Evolutionary conservation across 2,888 invertebrate genomes (phyloP), one percentile per base, ranked within the genome.

Genomic region (Oscheius onirici): DNA sequence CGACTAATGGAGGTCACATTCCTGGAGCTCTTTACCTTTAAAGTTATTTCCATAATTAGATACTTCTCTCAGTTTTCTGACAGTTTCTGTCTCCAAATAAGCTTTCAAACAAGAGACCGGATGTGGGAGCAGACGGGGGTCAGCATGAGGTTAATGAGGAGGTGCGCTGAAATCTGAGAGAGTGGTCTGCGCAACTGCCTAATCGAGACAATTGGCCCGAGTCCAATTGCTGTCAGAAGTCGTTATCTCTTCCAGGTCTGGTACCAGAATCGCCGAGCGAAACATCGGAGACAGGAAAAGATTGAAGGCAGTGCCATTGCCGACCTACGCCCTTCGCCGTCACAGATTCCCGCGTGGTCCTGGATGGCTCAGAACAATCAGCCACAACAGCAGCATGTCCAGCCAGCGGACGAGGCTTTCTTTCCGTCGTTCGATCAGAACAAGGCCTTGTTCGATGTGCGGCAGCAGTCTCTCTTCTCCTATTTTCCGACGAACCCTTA

Each of bases 251-350:
- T 86, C 55, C 58, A 85, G 85, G 85, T 85, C 2, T 87, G 87
- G 86, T 87, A 88, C 75, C 87, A 87, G 75, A 87, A 87, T 76
- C 79, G 87, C 11, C 79, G 87, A n/a, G 87, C 87, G 28, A 88
- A 87, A 71, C 81, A 84, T 70, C 78, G 83, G 57, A 88, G 88
- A 49, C 72, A 72, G 20, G 72, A 72, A 43, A 86, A 86, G n/a
- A 44, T 49, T 13, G 70, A 70, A 40, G 70, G 70, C 13, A 70
- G 44, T 26, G 63, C 70, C 44, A 63, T 70, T 15, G 70, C 70
- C 41, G 70, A 70, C 15, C 54, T 70, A 6, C n/a, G 63, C 6
- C 70, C 70, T 6, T 63, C 70, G 8, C 55, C 70, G 2, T 52
- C 70, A 0, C 70, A 70, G 43, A 70, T 70, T 20, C 70, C 70